phyloP scores from a whole-genome alignment of 35 echinoderm and acorn worm genomes.

The Chiridota heheva region DNA sequence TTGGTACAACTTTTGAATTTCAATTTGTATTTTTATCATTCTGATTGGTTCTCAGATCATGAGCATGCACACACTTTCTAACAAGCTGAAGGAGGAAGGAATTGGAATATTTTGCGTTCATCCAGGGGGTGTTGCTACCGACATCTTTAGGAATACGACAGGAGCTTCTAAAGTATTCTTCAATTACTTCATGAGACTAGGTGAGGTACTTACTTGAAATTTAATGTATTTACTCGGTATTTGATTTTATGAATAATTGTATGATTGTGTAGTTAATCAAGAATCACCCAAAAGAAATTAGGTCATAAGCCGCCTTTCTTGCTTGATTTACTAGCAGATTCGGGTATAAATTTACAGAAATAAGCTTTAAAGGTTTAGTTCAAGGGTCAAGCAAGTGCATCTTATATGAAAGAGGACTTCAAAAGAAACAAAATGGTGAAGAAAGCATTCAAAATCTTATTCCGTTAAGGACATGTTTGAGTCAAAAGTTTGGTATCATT shows the following conservation, averaged over 20 bases:
- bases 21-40: slow-evolving; percentile 3
- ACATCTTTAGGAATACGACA: background rate
- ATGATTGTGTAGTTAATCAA: background rate
- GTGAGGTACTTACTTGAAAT: background rate
- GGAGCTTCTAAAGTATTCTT: background rate
- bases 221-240: background rate
- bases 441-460: too few species aligned
- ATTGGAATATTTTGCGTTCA: slow-evolving; percentile 33
- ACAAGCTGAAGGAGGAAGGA: slow-evolving; percentile 27
- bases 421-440: too few species aligned
- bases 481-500: too few species aligned
- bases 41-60: slow-evolving; percentile 24
- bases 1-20: too few species aligned
- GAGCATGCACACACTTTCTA: slow-evolving; percentile 13
- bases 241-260: background rate
- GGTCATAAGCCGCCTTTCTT: background rate
- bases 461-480: too few species aligned
- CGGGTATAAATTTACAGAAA: too few species aligned
- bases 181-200: background rate
- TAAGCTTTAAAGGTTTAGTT: too few species aligned
- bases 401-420: too few species aligned
- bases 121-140: slow-evolving; percentile 51
- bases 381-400: too few species aligned
- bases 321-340: background rate
- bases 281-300: background rate